Percentiles rank a stretch among this genome's conserved stretches.
Evolutionary conservation across 2,888 invertebrate species (phyloP).

Genomic region (Drosophila gaucha): DNA sequence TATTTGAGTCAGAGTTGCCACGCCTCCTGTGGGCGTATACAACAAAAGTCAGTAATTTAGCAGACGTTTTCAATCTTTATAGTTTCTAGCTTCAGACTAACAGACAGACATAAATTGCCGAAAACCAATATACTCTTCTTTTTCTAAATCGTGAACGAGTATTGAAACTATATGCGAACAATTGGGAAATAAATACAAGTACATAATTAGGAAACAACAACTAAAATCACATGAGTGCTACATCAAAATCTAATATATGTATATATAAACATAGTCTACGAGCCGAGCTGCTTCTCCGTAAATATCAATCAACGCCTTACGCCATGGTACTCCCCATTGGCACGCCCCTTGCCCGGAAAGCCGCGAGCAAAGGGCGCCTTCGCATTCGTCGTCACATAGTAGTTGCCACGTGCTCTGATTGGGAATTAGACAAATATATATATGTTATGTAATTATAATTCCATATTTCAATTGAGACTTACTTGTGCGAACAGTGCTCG

Average conservation of each 20-base stretch:
- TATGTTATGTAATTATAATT: neutral
- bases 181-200: conserved; percentile 63
- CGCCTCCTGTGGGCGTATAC: too few relatives aligned
- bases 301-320: conserved; percentile 78
- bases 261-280: neutral
- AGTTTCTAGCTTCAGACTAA: too few relatives aligned
- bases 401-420: conserved; percentile 92
- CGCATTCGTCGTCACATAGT: conserved; percentile 94
- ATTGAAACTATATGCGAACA: conserved; percentile 52
- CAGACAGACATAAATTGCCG: too few relatives aligned
- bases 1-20: too few relatives aligned
- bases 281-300: neutral
- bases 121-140: too few relatives aligned
- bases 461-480: conserved; percentile 78
- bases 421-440: conserved; percentile 23
- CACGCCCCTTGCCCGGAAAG: conserved; percentile 88
- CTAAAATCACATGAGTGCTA: conserved; percentile 77
- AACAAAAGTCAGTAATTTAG: too few relatives aligned
- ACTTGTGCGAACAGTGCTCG: conserved; percentile 92
- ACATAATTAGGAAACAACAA: conserved; percentile 67
- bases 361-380: conserved; percentile 94
- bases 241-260: conserved; percentile 7
- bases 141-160: too few relatives aligned
- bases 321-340: conserved; percentile 82
- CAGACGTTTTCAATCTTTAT: too few relatives aligned